Conservation (phyloP, 2,797 vertebrate species). For the Chrysocyon brachyurus region DNA sequence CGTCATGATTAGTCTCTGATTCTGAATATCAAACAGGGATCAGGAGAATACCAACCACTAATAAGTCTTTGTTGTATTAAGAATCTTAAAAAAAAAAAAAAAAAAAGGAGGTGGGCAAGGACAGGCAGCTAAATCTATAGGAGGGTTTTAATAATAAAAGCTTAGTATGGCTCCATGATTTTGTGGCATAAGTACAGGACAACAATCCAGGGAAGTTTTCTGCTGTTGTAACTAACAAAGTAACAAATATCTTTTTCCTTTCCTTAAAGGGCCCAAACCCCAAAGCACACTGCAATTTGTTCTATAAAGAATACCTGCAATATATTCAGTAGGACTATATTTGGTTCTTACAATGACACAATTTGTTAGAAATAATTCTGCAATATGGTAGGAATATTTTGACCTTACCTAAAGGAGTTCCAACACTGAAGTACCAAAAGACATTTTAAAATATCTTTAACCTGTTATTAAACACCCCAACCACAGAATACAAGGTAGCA, state of each 20-base stretch:
- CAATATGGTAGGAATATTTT: not conserved
- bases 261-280: not conserved
- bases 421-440: not conserved
- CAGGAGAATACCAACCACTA: not conserved
- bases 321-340: not conserved
- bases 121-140: not conserved
- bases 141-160: not conserved
- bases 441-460: not conserved
- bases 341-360: not conserved
- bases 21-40: not conserved
- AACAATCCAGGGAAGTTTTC: not conserved
- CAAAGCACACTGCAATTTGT: not conserved
- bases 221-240: not conserved
- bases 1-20: not conserved
- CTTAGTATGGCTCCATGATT: not conserved
- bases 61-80: not conserved
- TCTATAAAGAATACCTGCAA: conserved; percentile 14
- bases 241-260: not conserved
- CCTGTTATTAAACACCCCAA: not conserved
- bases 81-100: not conserved
- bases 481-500: not conserved
- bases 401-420: not conserved
- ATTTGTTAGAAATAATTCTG: conserved; percentile 40
- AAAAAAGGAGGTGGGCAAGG: too few relatives aligned
- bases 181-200: not conserved